Percentiles rank a stretch among this genome's conserved stretches.
Conservation (phyloP, 2,888 invertebrate species). For the Dicroscelio sp. region DNA sequence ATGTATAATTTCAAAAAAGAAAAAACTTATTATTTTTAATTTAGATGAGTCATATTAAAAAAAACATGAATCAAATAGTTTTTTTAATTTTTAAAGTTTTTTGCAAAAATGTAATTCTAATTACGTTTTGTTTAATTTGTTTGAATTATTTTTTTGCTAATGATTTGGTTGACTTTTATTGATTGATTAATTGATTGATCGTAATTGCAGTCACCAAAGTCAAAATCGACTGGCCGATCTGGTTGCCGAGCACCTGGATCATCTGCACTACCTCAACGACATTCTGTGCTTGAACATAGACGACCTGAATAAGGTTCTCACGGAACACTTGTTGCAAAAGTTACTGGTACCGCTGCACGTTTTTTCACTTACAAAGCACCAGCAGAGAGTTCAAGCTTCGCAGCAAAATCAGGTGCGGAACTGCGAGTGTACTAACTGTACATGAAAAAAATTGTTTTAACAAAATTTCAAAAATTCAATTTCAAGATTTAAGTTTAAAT, state of each 20-base stretch:
- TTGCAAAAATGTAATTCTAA: too few species aligned
- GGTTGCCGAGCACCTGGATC: constrained; percentile 99
- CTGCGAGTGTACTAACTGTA: neutral
- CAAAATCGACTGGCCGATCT: constrained; percentile 97
- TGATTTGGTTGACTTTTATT: too few species aligned
- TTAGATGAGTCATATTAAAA: too few species aligned
- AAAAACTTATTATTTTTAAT: too few species aligned
- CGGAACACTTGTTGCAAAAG: constrained; percentile 98
- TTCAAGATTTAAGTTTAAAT: neutral
- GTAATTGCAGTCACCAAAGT: constrained; percentile 95
- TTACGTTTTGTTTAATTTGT: too few species aligned
- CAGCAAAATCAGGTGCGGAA: constrained; percentile 88
- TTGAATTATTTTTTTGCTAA: too few species aligned
- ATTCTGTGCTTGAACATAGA: constrained; percentile 98
- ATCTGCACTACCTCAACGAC: constrained; percentile 99
- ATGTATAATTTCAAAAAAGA: constrained; percentile 91
- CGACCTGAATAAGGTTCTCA: constrained; percentile 97
- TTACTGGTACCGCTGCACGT: constrained; percentile 98
- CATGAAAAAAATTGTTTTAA: neutral
- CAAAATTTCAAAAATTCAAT: neutral
- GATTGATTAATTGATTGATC: neutral
- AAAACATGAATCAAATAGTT: too few species aligned
- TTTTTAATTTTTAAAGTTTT: too few species aligned
- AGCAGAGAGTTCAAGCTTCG: constrained; percentile 34
- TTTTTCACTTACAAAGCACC: constrained; percentile 95